Conservation (phyloP, 30 jellyfish, hydroid and myxozoan genomes). For the Hydractinia echinata region DNA sequence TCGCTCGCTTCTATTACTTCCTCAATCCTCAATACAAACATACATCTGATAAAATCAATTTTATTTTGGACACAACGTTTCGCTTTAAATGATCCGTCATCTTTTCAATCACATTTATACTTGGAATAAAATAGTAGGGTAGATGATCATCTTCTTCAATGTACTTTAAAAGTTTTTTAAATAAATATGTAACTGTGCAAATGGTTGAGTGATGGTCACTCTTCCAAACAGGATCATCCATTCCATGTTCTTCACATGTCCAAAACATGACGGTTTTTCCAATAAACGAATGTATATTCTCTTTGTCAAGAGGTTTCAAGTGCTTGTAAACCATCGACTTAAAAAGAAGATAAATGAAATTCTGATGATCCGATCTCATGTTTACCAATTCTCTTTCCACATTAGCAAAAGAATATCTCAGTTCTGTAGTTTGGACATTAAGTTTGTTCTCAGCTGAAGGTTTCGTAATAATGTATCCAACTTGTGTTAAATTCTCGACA, state of each 20-base stretch:
- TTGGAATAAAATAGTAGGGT: conserved; percentile 5
- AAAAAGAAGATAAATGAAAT: conserved; percentile 13
- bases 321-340: conserved; percentile 27
- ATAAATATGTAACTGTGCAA: background rate
- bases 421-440: background rate
- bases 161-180: background rate
- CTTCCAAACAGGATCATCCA: conserved; percentile 26
- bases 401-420: conserved; percentile 29
- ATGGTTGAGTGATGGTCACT: background rate
- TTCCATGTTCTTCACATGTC: conserved; percentile 21
- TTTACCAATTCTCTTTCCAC: conserved; percentile 21
- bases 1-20: background rate
- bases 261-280: conserved; percentile 27
- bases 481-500: background rate
- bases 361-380: conserved; percentile 15
- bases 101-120: conserved; percentile 15
- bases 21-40: background rate
- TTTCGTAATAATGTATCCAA: conserved; percentile 13
- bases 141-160: conserved; percentile 3
- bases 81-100: background rate
- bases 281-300: conserved; percentile 12
- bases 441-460: conserved; percentile 13
- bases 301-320: conserved; percentile 18
- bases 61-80: background rate
- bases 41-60: background rate